phyloP scores from a whole-genome alignment of 2,797 vertebrate species.

The Hylomyscus alleni region DNA sequence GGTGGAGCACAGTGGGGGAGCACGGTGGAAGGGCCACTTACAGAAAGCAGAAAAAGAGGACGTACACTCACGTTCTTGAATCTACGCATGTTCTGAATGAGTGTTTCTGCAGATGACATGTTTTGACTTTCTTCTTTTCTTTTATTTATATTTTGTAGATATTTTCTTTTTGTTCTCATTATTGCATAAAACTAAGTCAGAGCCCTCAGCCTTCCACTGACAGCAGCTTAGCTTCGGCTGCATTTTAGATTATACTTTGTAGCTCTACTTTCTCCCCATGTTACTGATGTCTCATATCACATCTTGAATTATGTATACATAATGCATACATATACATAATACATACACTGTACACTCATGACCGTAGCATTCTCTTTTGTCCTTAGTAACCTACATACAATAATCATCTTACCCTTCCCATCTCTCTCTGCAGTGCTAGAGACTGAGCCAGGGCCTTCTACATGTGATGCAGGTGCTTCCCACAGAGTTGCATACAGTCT shows the following conservation, averaged over 20 bases:
- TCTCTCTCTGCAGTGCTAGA: neutral
- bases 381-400: neutral
- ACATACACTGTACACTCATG: neutral
- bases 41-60: neutral
- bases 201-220: neutral
- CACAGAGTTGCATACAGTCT: neutral
- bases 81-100: neutral
- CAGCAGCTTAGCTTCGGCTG: neutral
- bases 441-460: neutral
- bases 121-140: neutral
- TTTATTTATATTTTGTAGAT: neutral
- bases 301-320: neutral
- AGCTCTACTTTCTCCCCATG: neutral
- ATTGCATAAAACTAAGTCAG: slow-evolving; percentile 7
- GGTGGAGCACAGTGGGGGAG: too few species aligned
- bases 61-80: neutral
- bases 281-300: neutral
- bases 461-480: neutral
- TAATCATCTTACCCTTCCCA: neutral
- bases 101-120: neutral
- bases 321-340: neutral
- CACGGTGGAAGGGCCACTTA: neutral
- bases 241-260: neutral
- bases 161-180: neutral
- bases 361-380: neutral